Conservation (phyloP, 2,888 invertebrate genomes). For the Drosophila birchii region DNA sequence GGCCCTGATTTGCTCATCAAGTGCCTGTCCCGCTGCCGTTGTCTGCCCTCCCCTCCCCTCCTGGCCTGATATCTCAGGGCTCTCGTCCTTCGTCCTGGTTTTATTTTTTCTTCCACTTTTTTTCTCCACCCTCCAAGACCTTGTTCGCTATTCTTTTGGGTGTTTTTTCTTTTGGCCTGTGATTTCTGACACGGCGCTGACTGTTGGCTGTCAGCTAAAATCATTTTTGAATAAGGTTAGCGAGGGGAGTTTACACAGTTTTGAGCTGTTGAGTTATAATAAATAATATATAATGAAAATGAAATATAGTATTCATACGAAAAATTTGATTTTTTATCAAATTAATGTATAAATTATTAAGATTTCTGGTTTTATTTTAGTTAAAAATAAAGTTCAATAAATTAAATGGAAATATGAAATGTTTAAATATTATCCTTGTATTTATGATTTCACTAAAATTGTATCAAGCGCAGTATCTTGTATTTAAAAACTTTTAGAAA, state of each 20-base stretch:
- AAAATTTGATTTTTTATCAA: no score
- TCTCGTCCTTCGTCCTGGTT: constrained; percentile 29
- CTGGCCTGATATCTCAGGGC: constrained; percentile 17
- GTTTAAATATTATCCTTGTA: no score
- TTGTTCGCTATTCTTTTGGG: constrained; percentile 27
- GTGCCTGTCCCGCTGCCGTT: constrained; percentile 36
- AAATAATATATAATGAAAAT: background rate
- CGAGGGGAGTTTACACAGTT: constrained; percentile 47
- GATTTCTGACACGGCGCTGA: constrained; percentile 65
- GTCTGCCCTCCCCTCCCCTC: background rate
- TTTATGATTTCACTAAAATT: no score
- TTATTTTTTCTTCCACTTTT: constrained; percentile 14
- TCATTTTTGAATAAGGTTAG: constrained; percentile 51
- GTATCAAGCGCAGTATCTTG: no score
- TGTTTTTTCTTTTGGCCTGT: constrained; percentile 27
- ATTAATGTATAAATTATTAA: no score
- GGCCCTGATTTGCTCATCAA: constrained; percentile 63
- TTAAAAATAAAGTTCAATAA: no score
- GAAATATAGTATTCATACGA: no score
- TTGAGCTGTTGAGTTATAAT: background rate
- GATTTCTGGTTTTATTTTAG: no score
- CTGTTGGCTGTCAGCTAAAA: constrained; percentile 74
- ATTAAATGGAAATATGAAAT: no score
- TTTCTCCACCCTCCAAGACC: constrained; percentile 21
- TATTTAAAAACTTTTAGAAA: no score